Percentiles rank a stretch among this genome's conserved stretches.
These are phyloP conservation scores for Ctenomys sociabilis DNA, from an alignment of 2,113 vertebrate species.

Conservation along the genomic window DNA sequence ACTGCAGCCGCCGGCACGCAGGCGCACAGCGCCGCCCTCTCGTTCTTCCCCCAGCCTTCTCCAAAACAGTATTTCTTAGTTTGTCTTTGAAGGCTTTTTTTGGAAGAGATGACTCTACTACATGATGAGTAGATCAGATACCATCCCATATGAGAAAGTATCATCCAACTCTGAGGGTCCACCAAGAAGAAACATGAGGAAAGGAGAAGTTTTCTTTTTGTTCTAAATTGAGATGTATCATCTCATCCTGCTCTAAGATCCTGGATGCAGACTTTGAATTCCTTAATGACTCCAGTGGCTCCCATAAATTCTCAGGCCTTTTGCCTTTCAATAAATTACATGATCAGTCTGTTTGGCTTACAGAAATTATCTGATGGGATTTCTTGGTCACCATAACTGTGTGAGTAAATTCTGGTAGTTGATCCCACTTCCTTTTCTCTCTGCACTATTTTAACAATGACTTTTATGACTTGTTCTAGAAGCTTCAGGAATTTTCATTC, in stretches of 20 bases:
- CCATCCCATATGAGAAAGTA: fast-evolving
- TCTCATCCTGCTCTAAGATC: neutral
- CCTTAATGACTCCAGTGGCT: neutral
- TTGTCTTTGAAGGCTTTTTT: neutral
- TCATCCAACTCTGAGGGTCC: no score
- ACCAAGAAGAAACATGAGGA: neutral
- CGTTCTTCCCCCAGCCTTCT: neutral
- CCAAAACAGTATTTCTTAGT: neutral
- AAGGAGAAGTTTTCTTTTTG: neutral
- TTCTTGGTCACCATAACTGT: neutral
- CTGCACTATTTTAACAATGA: neutral
- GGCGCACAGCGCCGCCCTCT: constrained; percentile 28
- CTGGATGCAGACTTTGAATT: neutral
- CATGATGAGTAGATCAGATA: neutral
- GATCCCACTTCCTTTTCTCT: neutral
- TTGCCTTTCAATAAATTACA: neutral
- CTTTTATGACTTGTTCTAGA: neutral
- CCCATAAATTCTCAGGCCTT: neutral
- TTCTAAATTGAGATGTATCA: neutral
- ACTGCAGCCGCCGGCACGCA: neutral
- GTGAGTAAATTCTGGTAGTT: neutral
- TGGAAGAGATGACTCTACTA: neutral
- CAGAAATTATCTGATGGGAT: neutral
- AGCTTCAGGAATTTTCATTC: neutral
- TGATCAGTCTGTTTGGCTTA: neutral